Base-by-base conservation (phyloP, 2,888 invertebrate species). In the Cataglyphis altisquamis region DNA sequence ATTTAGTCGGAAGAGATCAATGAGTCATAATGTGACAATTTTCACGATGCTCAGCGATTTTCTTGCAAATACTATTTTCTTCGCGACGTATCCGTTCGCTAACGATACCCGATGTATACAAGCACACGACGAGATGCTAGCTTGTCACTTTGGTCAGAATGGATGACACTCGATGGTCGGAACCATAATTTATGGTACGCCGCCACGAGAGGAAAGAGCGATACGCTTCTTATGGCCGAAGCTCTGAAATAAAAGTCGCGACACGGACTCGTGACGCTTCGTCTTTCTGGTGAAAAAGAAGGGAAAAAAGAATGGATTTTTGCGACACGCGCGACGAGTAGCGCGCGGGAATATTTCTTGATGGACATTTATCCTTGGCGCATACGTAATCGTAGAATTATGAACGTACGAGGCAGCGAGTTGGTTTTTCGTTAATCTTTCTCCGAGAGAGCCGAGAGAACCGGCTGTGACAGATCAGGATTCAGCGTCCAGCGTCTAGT, bases 81-180 rank as follows among this genome's bases (percentile, higher is more conserved):
- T 45, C 60, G 36, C 60, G 36, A 70, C 21, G 60, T 72, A 73
- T 32, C 21, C 39, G 45, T 60, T 60, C 74, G 15, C 78, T 80
- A 60, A 80, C 74, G 78, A 80, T 80, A 72, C 36, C 12, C 25
- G 45, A 18, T 80, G 78, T 72, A 80, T 80, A 78, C 78, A 80
- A 80, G 78, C 73, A 6, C 45, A 52, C 41, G 78, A 68, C n/a
- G 8, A 52, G 68, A 21, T 60, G 73, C 78, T 60, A 36, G 78
- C 78, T 80, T 80, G 78, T 80, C 78, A 80, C 45, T 73, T 73
- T 25, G 78, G 74, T 80, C 74, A 72, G 78, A 62, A 80, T 80
- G 73, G 78, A 80, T 80, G 73, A 72, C 78, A 80, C 78, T 80
- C 74, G 78, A 52, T 52, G 52, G 60, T 60, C 72, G 32, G 12